Evolutionary conservation across 2,113 vertebrate species (phyloP), one percentile per base, ranked within the genome.

Genomic region (Hippoglossus stenolepis): DNA sequence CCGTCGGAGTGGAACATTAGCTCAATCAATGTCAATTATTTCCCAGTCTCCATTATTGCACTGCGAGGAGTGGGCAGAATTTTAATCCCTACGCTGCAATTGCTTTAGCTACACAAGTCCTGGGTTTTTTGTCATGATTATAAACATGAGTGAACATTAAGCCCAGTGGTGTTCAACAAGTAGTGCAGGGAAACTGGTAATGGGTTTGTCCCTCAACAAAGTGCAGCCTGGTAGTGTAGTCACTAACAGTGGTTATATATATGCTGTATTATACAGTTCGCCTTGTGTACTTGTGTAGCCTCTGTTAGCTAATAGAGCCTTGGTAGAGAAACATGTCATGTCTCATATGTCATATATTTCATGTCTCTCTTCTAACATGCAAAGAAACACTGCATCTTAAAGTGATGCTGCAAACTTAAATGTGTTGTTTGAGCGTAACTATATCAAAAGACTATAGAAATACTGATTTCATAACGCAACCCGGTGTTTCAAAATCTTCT

Each of bases 21-120:
- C 86, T 93, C 90, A 93, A 92, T 94, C 92, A 93, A 93, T 94
- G 92, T 87, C 86, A 85, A 93, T 94, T 94, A 94, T 93, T 92
- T 78, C 77, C 72, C 82, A 73, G 75, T 85, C 86, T 91, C 89
- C 77, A 92, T 91, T 94, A 93, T 88, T 92, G 84, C 85, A 49
- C 78, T 85, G 82, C 75, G 70, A 91, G 85, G 73, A 88, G 82
- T 87, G 80, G 84, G 88, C 75, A 86, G 82, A 87, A 89, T 88
- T 87, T 83, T 79, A 90, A 86, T 89, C 82, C 90, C 79, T 67
- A 63, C 83, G 70, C 82, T 75, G 40, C 71, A 77, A 83, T 85
- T 80, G 80, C 81, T 90, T 90, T 69, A 73, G 84, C 73, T 68
- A 83, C 86, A 86, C 26, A 72, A 85, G 71, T 85, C 72, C 70